phyloP scores from a whole-genome alignment of 1,140 invertebrate genomes.

The Drosophila pallidifrons region DNA sequence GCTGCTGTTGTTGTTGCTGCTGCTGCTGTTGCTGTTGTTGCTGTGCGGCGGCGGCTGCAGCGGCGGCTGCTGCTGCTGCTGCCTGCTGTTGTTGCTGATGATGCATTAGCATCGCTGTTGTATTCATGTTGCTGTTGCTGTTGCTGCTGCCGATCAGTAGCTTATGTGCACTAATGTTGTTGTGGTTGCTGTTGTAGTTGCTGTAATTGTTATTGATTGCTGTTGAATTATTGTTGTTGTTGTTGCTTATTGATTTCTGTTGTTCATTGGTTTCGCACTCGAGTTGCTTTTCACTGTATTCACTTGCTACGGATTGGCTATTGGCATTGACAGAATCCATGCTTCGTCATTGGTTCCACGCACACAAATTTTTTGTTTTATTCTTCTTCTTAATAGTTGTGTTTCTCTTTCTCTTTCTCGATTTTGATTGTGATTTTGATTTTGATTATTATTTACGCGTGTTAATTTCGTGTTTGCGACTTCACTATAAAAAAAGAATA shows the following conservation, averaged over 20 bases:
- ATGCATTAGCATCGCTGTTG: conserved; percentile 82
- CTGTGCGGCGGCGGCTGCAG: conserved; percentile 60
- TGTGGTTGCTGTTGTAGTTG: conserved; percentile 75
- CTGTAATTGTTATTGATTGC: conserved; percentile 86
- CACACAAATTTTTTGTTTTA: neutral
- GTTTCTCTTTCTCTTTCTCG: conserved; percentile 26
- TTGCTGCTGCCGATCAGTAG: conserved; percentile 81
- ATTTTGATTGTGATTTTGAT: conserved; percentile 20
- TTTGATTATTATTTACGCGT: conserved; percentile 25
- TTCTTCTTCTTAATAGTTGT: conserved; percentile 22
- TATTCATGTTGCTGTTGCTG: conserved; percentile 82
- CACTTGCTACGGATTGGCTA: conserved; percentile 89
- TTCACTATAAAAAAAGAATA: conserved; percentile 49
- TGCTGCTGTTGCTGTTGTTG: conserved; percentile 57
- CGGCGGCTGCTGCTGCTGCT: conserved; percentile 64
- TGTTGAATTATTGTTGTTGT: conserved; percentile 84
- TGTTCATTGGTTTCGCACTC: conserved; percentile 87
- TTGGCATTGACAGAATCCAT: conserved; percentile 89
- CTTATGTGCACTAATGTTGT: conserved; percentile 51
- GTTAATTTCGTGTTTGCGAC: conserved; percentile 34
- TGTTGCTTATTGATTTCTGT: conserved; percentile 68
- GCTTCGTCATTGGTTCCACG: conserved; percentile 67
- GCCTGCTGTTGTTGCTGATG: conserved; percentile 80
- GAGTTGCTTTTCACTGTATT: conserved; percentile 87
- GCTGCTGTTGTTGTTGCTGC: conserved; percentile 49